phyloP scores from a whole-genome alignment of 2,888 invertebrate genomes.

The Coecobrya sp. region DNA sequence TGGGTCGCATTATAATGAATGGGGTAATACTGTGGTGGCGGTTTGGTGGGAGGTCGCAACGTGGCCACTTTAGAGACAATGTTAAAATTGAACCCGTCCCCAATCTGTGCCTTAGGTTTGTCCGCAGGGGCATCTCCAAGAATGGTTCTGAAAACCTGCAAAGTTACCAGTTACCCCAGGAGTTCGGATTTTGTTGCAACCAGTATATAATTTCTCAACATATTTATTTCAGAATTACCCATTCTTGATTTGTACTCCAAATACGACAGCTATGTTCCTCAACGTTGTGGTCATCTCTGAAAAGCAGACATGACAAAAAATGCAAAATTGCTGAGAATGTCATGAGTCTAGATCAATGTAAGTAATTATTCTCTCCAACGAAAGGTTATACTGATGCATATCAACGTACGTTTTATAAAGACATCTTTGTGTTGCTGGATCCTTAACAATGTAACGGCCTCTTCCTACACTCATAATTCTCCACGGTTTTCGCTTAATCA shows the following conservation, averaged over 20 bases:
- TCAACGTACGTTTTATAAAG: slow-evolving; percentile 82
- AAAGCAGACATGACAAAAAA: background rate
- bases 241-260: slow-evolving; percentile 83
- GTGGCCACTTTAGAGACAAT: slow-evolving; percentile 82
- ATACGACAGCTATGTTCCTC: slow-evolving; percentile 80
- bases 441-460: slow-evolving; percentile 82
- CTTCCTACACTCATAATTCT: slow-evolving; percentile 82
- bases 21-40: slow-evolving; percentile 75
- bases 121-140: slow-evolving; percentile 62
- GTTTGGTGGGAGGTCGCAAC: slow-evolving; percentile 72
- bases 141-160: slow-evolving; percentile 76
- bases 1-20: slow-evolving; percentile 72
- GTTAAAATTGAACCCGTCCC: slow-evolving; percentile 78
- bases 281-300: slow-evolving; percentile 76
- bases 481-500: slow-evolving; percentile 79
- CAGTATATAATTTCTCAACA: background rate
- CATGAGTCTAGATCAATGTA: too few species aligned
- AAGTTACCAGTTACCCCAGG: background rate
- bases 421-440: slow-evolving; percentile 75
- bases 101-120: slow-evolving; percentile 74
- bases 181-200: background rate
- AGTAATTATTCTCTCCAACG: too few species aligned
- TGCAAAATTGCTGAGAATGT: too few species aligned
- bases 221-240: slow-evolving; percentile 57
- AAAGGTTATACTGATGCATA: too few species aligned